phyloP scores from a whole-genome alignment of 2,113 vertebrate species.

The Brachyhypopomus gauderio region DNA sequence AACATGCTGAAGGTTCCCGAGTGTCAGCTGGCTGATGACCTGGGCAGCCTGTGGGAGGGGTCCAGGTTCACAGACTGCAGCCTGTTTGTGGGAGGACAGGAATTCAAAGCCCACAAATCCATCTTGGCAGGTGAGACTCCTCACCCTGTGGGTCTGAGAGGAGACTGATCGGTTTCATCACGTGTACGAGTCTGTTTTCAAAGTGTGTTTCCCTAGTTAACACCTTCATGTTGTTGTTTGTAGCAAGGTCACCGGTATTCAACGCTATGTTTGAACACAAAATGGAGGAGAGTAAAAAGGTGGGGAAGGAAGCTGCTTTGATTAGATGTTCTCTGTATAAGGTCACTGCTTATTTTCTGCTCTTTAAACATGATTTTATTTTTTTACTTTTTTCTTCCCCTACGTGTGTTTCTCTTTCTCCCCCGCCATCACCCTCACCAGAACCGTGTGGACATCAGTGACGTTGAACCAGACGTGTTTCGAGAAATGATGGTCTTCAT shows the following conservation, averaged over 20 bases:
- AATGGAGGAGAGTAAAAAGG: slow-evolving; percentile 99
- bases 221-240: slow-evolving; percentile 28
- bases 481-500: slow-evolving; percentile 99
- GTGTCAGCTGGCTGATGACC: slow-evolving; percentile 92
- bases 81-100: slow-evolving; percentile 93
- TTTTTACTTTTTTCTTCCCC: not conserved
- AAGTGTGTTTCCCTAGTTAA: not conserved
- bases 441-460: slow-evolving; percentile 98
- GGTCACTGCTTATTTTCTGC: too few species aligned
- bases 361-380: too few species aligned
- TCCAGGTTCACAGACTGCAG: slow-evolving; percentile 97
- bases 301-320: slow-evolving; percentile 61
- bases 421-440: slow-evolving; percentile 56
- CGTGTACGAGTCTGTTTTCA: not conserved
- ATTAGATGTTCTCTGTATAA: not conserved
- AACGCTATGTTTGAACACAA: slow-evolving; percentile 99
- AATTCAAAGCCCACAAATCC: slow-evolving; percentile 98
- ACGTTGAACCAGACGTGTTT: slow-evolving; percentile 97
- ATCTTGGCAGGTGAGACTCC: slow-evolving; percentile 88
- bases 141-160: not conserved
- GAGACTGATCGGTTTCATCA: not conserved
- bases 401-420: not conserved
- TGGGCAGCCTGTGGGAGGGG: slow-evolving; percentile 96
- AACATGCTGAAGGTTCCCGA: slow-evolving; percentile 99
- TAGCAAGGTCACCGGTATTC: slow-evolving; percentile 96